Base-by-base conservation (phyloP, 2,113 vertebrate genomes). In the Acrocephalus arundinaceus region DNA sequence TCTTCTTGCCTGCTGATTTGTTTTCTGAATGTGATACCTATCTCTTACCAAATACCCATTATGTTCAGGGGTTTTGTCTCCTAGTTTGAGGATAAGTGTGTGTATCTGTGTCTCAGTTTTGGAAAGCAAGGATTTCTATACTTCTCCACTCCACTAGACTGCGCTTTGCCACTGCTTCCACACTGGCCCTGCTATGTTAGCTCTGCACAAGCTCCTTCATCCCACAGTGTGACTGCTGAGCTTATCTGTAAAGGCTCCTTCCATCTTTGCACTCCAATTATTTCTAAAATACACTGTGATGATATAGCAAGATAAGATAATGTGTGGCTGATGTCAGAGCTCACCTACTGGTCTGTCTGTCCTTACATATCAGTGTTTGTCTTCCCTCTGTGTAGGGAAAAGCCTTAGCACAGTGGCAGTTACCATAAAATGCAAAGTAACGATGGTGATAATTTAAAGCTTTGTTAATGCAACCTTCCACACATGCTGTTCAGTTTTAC, bases 331-430 rank as follows among this genome's bases (percentile, higher is more conserved):
- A 17, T 58, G 43, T 62, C 70, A 74, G 27, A 82, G 48, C 48
- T 81, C 54, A 46, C 39, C 58, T 67, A 3, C 14, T 73, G 27
- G 11, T 57, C 35, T 65, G 22, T 23, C 31, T 83, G 46, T 57
- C 48, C 54, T 45, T 48, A 2, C 3, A 0, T 41, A 31, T 30
- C 35, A n/a, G n/a, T 22, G 18, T 35, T 46, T 21, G 7, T 58
- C 0, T 0, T 59, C 24, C 35, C 23, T 51, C 52, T 82, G 5
- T 35, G 43, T 20, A n/a, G 43, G 51, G 37, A 46, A 68, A 14
- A 61, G 49, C 13, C 18, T 35, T 24, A 14, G 55, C 35, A 67
- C 25, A 31, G 37, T 15, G 11, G 17, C 31, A n/a, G 2, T 37
- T 85, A 11, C 52, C 33, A 25, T 59, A 54, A 66, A 28, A 66